A percentile compares a stretch with the other conserved stretches of the same genome.
Evolutionary conservation across 2,888 invertebrate species (phyloP).

Genomic region (Melipona beecheii): DNA sequence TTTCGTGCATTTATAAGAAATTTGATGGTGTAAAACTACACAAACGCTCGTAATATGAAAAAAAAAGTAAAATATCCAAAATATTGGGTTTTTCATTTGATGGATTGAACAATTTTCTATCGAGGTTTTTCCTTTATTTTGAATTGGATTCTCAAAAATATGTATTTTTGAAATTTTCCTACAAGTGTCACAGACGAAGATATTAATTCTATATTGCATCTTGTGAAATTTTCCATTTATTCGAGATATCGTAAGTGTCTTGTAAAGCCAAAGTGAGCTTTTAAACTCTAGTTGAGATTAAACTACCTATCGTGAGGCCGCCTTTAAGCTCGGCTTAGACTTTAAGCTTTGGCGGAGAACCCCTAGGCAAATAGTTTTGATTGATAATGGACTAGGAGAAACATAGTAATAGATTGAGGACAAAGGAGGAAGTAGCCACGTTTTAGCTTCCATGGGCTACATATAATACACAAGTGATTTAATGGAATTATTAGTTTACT

Average conservation of each 20-base stretch:
- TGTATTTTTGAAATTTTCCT: no score
- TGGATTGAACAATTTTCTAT: no score
- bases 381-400: conserved; percentile 52
- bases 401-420: conserved; percentile 47
- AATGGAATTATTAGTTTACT: conserved; percentile 32
- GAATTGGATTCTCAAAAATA: no score
- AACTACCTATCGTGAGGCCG: conserved; percentile 51
- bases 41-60: no score
- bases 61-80: no score
- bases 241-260: conserved; percentile 20
- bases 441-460: conserved; percentile 14
- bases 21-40: no score
- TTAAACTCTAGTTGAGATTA: conserved; percentile 62
- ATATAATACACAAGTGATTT: background rate
- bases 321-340: conserved; percentile 57
- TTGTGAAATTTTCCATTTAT: background rate
- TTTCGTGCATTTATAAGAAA: no score
- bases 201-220: background rate
- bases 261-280: conserved; percentile 36
- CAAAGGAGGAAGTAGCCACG: conserved; percentile 31
- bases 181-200: background rate
- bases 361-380: conserved; percentile 53
- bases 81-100: no score
- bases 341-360: conserved; percentile 58
- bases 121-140: no score